Conservation (phyloP, 2,113 vertebrate species). For the Pterophyllum scalare region DNA sequence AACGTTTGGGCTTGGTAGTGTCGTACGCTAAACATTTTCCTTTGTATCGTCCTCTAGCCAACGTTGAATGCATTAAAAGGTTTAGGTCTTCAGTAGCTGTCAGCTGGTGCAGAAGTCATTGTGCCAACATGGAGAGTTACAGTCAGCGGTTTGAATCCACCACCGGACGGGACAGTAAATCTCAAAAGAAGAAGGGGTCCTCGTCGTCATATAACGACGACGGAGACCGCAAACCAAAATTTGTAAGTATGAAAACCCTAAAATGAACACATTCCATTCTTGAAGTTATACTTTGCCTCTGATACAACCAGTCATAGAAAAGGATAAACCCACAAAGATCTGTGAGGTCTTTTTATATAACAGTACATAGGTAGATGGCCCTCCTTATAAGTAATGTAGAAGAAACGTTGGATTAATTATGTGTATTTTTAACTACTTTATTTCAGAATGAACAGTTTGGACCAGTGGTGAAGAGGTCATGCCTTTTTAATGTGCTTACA, state of each 20-base stretch:
- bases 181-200: conserved; percentile 75
- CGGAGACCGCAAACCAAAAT: conserved; percentile 79
- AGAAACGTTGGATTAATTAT: background rate
- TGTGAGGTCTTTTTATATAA: background rate
- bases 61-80: background rate
- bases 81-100: background rate
- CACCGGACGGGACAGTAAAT: conserved; percentile 69
- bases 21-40: background rate
- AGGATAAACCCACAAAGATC: background rate
- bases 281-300: background rate
- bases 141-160: conserved; percentile 63
- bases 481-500: background rate
- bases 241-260: conserved; percentile 76
- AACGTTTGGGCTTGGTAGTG: background rate
- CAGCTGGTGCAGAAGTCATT: background rate
- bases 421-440: background rate
- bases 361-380: background rate
- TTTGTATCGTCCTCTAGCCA: background rate
- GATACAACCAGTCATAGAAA: background rate
- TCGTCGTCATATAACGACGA: conserved; percentile 68
- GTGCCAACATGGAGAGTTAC: conserved; percentile 72
- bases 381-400: background rate
- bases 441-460: background rate
- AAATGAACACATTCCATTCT: background rate
- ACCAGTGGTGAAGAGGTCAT: background rate